Conservation (phyloP, 2,888 invertebrate genomes). For the Cantharis nigra region DNA sequence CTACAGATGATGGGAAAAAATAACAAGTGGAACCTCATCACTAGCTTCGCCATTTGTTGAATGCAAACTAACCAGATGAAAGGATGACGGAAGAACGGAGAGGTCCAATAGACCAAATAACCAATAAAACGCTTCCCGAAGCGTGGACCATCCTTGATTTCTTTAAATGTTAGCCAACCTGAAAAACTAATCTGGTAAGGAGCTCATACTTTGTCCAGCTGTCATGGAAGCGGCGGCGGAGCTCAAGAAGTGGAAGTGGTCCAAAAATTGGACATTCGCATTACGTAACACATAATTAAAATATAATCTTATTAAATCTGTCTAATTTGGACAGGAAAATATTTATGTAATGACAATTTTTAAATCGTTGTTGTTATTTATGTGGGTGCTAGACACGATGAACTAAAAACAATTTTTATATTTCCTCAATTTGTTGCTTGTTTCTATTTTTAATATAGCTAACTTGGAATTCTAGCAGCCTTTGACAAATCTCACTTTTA, state of each 20-base stretch:
- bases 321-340: neutral
- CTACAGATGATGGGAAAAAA: too few relatives aligned
- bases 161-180: too few relatives aligned
- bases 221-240: neutral
- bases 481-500: neutral
- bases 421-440: constrained; percentile 20
- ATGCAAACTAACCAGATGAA: too few relatives aligned
- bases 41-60: too few relatives aligned
- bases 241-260: neutral
- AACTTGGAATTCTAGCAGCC: neutral
- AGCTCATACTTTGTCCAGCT: neutral
- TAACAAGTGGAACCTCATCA: too few relatives aligned
- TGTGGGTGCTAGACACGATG: constrained; percentile 15
- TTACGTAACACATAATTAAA: neutral
- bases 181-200: neutral
- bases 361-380: constrained; percentile 1
- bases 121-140: too few relatives aligned
- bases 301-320: neutral
- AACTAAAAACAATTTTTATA: constrained; percentile 18
- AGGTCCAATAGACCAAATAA: too few relatives aligned
- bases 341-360: neutral
- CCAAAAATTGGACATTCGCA: neutral
- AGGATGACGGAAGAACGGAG: too few relatives aligned
- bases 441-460: constrained; percentile 20
- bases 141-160: too few relatives aligned